phyloP scores from a whole-genome alignment of 2,888 invertebrate genomes.

The Spodoptera littoralis region DNA sequence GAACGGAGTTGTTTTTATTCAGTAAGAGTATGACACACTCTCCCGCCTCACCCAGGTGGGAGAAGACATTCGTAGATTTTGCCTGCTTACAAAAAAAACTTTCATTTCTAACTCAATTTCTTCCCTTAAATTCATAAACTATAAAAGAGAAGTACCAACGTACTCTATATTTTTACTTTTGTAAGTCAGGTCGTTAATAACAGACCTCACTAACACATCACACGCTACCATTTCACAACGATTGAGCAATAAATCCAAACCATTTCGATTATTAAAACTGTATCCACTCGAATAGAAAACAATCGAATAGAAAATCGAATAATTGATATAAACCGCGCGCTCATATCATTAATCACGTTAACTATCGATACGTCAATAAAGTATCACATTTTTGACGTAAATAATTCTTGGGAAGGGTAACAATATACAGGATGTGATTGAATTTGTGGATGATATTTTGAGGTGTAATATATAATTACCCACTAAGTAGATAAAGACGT shows the following conservation, averaged over 20 bases:
- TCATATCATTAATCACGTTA: constrained; percentile 72
- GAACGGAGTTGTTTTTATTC: too few species aligned
- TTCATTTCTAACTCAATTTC: too few species aligned
- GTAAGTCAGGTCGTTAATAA: constrained; percentile 11
- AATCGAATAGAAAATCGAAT: constrained; percentile 72
- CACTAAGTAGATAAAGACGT: too few species aligned
- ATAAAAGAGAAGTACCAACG: too few species aligned
- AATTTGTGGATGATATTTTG: too few species aligned
- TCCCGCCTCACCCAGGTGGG: too few species aligned
- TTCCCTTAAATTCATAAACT: too few species aligned
- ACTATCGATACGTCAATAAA: constrained; percentile 71
- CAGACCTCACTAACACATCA: constrained; percentile 23
- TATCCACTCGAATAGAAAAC: constrained; percentile 67
- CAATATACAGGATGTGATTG: constrained; percentile 24
- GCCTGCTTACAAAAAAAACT: too few species aligned
- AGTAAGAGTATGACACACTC: too few species aligned
- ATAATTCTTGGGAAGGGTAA: constrained; percentile 64
- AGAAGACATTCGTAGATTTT: too few species aligned
- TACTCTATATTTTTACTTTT: constrained; percentile 16
- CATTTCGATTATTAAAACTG: constrained; percentile 62
- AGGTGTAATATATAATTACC: too few species aligned
- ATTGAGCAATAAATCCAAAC: constrained; percentile 54
- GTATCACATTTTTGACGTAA: constrained; percentile 70
- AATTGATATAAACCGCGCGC: constrained; percentile 74
- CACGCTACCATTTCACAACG: constrained; percentile 35